Evolutionary conservation across 2,113 vertebrate species (phyloP), one percentile per base, ranked within the genome.

Genomic region (Chloebia gouldiae): DNA sequence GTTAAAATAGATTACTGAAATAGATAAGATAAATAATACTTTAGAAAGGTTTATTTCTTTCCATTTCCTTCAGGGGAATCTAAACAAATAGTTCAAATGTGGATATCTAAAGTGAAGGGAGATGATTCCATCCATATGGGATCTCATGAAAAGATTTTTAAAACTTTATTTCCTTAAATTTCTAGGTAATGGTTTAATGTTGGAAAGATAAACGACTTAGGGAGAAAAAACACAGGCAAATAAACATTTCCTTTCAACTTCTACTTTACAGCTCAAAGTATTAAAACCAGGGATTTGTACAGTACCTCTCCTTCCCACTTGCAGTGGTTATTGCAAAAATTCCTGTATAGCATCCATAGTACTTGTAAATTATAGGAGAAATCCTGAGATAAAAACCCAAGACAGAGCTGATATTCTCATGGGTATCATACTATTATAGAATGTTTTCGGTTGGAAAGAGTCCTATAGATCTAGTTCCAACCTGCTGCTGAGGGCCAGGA

Each of bases 191-290:
- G 42, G 6, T 71, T 42, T 57, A 56, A 19, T 56, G 9, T 6
- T 45, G 21, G 42, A 85, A 75, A 61, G 7, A 4, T 10, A 75
- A 57, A 51, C 2, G 71, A 5, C 5, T 84, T 80, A 53, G 47
- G 6, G 15, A 13, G 2, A 13, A 70, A 88, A 53, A 54, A 25
- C 7, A 35, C 3, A 35, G 7, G 9, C 13, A 35, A 40, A 61
- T n/a, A 4, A 2, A 0, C 0, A 2, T 9, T 1, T 8, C 7
- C 5, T 57, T 61, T 19, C 40, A 4, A 42, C 21, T 60, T 78
- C 63, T 86, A 4, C 10, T 53, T 45, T 78, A 24, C 45, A 31
- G 3, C 37, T 91, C 42, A n/a, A 78, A 72, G 7, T 72, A 35
- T 11, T 85, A 20, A 57, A 94, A 25, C 17, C 14, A 60, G 40